Conservation (phyloP, 2,888 invertebrate species). For the Oscheius sp. region DNA sequence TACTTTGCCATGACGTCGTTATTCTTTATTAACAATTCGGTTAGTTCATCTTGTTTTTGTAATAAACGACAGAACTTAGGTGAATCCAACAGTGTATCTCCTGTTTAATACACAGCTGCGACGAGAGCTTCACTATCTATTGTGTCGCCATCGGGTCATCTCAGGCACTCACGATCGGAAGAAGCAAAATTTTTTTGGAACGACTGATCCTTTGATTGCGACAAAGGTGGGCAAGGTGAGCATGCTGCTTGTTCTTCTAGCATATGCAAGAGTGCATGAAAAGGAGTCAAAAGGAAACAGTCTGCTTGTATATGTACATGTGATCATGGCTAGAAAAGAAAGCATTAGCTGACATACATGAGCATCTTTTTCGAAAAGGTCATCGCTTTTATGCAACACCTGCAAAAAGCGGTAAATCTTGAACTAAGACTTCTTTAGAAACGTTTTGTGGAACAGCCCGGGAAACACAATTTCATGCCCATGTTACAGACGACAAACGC, state of each 20-base stretch:
- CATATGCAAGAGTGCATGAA: too few species aligned
- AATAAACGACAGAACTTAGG: conserved; percentile 34
- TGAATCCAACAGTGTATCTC: conserved; percentile 71
- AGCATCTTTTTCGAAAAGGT: too few species aligned
- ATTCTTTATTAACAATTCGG: conserved; percentile 72
- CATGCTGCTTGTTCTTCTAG: conserved; percentile 10
- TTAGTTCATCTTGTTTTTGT: conserved; percentile 24
- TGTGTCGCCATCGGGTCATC: conserved; percentile 47
- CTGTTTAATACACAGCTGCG: conserved; percentile 69
- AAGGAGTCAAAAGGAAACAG: background rate
- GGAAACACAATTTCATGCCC: too few species aligned
- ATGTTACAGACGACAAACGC: conserved; percentile 16
- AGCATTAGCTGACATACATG: too few species aligned
- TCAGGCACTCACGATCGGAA: conserved; percentile 45
- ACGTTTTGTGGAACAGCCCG: too few species aligned
- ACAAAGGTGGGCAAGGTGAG: conserved; percentile 37
- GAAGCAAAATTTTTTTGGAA: conserved; percentile 48
- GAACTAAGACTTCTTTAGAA: too few species aligned
- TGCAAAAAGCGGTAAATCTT: too few species aligned
- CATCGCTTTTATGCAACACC: too few species aligned
- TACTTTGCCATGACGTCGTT: conserved; percentile 70
- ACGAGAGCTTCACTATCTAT: conserved; percentile 63
- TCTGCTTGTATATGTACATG: background rate
- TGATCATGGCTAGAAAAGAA: too few species aligned
- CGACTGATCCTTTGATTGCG: conserved; percentile 34